Conservation (phyloP, 2,797 vertebrate genomes). For the Miichthys miiuy region DNA sequence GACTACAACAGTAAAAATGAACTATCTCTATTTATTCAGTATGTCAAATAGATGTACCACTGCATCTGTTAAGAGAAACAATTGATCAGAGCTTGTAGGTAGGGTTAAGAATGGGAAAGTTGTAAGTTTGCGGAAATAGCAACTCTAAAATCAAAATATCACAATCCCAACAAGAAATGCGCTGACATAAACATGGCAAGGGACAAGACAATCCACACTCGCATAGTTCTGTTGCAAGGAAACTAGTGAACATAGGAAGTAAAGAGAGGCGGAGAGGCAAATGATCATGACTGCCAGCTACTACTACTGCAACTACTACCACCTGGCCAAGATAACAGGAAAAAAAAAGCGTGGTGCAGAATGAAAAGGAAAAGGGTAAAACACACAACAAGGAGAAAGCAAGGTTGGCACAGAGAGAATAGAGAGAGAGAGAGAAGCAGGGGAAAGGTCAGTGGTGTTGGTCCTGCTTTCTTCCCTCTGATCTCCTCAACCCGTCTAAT, state of each 20-base stretch:
- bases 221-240: not conserved
- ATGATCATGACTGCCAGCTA: not conserved
- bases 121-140: no score
- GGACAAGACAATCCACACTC: no score
- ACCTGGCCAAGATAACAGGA: not conserved
- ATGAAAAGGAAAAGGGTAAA: constrained; percentile 18
- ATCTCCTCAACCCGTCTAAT: constrained; percentile 74
- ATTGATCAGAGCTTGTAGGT: no score
- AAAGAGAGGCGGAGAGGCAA: not conserved
- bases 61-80: no score
- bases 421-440: constrained; percentile 45
- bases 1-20: no score
- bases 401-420: constrained; percentile 39
- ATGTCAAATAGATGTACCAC: no score
- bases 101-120: no score
- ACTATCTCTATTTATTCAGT: no score
- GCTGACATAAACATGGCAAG: no score
- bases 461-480: constrained; percentile 67
- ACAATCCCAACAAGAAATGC: no score
- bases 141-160: no score
- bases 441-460: constrained; percentile 67
- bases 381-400: constrained; percentile 30
- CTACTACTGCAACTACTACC: not conserved
- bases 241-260: no score
- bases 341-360: not conserved